phyloP scores from a whole-genome alignment of 2,888 invertebrate genomes.

The Diarsia mendica region DNA sequence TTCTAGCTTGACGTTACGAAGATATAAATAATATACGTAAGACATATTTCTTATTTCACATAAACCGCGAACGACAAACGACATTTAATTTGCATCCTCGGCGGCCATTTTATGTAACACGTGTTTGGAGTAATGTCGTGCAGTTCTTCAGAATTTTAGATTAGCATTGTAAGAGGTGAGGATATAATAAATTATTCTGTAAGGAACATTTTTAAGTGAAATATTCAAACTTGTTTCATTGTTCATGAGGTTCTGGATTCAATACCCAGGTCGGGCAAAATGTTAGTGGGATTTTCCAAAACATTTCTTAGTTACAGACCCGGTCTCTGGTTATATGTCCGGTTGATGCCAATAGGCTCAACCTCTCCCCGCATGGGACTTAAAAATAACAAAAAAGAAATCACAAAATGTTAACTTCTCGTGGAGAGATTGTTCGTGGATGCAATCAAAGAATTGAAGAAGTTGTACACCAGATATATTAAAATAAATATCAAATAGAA shows the following conservation, averaged over 20 bases:
- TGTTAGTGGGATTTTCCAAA: neutral
- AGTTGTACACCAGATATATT: too few species aligned
- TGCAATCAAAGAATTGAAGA: too few species aligned
- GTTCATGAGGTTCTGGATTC: neutral
- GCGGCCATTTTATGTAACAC: slow-evolving; percentile 24
- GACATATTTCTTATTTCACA: neutral
- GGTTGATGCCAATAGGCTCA: neutral
- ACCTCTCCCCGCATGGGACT: neutral
- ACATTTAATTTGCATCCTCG: slow-evolving; percentile 17
- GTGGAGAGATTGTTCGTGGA: too few species aligned
- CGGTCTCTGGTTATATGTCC: neutral
- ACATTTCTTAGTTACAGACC: neutral
- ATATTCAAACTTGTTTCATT: neutral
- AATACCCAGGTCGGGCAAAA: neutral
- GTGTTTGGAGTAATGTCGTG: slow-evolving; percentile 19
- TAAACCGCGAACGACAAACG: slow-evolving; percentile 6
- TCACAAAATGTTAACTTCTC: too few species aligned
- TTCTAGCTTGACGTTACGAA: neutral
- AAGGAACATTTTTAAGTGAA: too few species aligned
- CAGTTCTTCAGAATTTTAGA: slow-evolving; percentile 26
- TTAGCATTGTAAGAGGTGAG: neutral
- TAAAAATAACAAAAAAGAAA: too few species aligned
- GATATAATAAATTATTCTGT: neutral
- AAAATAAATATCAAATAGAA: too few species aligned
- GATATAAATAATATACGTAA: neutral